Percentiles rank a stretch among this genome's conserved stretches.
phyloP scores from a whole-genome alignment of 2,888 invertebrate species.

The Caenorhabditis becei region DNA sequence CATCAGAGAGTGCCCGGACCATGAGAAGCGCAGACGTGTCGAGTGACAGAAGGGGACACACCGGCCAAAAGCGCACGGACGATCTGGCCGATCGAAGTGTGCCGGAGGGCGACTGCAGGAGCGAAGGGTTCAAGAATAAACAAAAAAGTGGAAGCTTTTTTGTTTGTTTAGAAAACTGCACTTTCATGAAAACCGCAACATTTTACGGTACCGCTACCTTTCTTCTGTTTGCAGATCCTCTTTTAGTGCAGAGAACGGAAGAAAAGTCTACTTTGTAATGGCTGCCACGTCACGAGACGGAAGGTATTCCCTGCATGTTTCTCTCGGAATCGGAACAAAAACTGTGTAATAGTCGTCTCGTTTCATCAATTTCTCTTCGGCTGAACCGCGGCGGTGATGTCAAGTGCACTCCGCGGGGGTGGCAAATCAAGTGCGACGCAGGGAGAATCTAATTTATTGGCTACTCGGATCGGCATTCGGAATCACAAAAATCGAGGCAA shows the following conservation, averaged over 20 bases:
- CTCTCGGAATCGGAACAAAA: neutral
- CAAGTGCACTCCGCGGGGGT: conserved; percentile 31
- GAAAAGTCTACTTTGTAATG: neutral
- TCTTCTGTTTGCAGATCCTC: conserved; percentile 26
- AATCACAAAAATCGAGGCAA: conserved; percentile 7
- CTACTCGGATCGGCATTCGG: neutral
- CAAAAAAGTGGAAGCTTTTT: conserved; percentile 30
- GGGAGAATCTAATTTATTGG: conserved; percentile 29
- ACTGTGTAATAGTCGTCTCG: neutral
- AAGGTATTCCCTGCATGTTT: neutral
- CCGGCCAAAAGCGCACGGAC: conserved; percentile 20
- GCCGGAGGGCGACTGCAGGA: conserved; percentile 16
- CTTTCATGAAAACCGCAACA: conserved; percentile 58
- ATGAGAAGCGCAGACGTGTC: conserved; percentile 41
- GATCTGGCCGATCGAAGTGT: conserved; percentile 30
- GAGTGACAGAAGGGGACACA: conserved; percentile 31
- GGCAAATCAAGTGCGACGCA: neutral
- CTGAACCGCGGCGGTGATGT: neutral
- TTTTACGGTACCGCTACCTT: conserved; percentile 32
- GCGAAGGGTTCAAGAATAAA: conserved; percentile 40
- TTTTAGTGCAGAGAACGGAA: conserved; percentile 21
- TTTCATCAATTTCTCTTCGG: conserved; percentile 7
- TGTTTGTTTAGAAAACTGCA: conserved; percentile 50
- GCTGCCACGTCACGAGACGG: neutral
- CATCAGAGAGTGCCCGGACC: conserved; percentile 44